Evolutionary conservation across 1,140 invertebrate genomes (phyloP).

Genomic region (Halesus radiatus): DNA sequence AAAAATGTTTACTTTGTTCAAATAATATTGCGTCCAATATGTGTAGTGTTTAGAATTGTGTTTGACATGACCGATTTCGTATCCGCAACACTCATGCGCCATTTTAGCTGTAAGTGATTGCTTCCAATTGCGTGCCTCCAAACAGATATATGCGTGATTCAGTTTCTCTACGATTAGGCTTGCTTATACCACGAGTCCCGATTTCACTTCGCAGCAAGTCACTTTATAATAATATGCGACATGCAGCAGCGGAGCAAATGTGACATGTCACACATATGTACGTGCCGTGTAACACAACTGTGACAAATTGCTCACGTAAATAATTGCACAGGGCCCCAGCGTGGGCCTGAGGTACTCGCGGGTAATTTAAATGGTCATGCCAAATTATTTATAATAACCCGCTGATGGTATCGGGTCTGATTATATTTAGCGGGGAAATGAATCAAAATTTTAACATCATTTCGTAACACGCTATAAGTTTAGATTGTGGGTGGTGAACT

Average conservation of each 20-base stretch:
- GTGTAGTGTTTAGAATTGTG: no score
- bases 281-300: background rate
- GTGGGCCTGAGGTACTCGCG: background rate
- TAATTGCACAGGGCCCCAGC: background rate
- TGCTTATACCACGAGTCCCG: no score
- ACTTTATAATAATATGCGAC: no score
- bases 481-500: no score
- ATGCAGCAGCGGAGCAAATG: no score
- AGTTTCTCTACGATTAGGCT: no score
- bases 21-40: no score
- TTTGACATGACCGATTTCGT: background rate
- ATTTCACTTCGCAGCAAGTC: no score
- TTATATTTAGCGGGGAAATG: constrained; percentile 1
- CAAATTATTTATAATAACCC: background rate
- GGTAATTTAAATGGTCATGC: constrained; percentile 14
- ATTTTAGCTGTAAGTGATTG: background rate
- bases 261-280: no score
- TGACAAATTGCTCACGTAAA: background rate
- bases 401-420: background rate
- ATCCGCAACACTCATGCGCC: background rate
- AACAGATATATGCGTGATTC: no score
- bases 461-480: background rate
- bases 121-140: background rate
- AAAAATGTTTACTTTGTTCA: no score
- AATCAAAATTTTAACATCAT: background rate